Evolutionary conservation across 2,888 invertebrate genomes (phyloP).

Genomic region (Drosophila gaucha): DNA sequence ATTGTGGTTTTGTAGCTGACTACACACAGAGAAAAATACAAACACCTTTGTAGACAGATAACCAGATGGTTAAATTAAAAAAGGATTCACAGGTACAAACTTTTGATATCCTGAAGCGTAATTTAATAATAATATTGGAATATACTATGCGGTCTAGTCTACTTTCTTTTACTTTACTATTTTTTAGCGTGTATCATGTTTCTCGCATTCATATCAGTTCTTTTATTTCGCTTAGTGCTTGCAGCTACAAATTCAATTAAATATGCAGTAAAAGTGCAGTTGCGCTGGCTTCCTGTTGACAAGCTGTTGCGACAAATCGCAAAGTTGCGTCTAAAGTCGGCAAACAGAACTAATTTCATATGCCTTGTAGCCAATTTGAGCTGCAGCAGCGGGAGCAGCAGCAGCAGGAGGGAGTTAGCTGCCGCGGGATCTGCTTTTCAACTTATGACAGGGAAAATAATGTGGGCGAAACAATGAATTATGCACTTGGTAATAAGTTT

Average conservation of each 20-base stretch:
- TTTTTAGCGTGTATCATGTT: background rate
- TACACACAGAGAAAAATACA: background rate
- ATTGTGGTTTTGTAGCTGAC: slow-evolving; percentile 1
- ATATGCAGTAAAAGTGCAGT: slow-evolving; percentile 49
- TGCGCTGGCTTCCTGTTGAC: slow-evolving; percentile 43
- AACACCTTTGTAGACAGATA: background rate
- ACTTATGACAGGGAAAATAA: slow-evolving; percentile 77
- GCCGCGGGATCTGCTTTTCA: slow-evolving; percentile 39
- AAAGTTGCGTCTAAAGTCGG: slow-evolving; percentile 51
- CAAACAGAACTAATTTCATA: slow-evolving; percentile 72
- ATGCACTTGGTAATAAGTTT: slow-evolving; percentile 79
- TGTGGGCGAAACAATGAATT: slow-evolving; percentile 81
- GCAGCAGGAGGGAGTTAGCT: background rate
- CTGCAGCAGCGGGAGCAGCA: slow-evolving; percentile 4
- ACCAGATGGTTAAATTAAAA: background rate
- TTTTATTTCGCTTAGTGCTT: slow-evolving; percentile 15
- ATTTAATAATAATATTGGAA: background rate
- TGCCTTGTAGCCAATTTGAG: slow-evolving; percentile 69
- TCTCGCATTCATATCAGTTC: background rate
- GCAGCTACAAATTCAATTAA: slow-evolving; percentile 66
- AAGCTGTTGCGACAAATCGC: slow-evolving; percentile 58
- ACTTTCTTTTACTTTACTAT: background rate
- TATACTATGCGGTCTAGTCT: background rate
- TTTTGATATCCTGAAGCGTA: background rate
- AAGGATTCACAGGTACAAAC: too few species aligned